Evolutionary conservation across 2,888 invertebrate species (phyloP), one percentile per base, ranked within the genome.

Genomic region (Apamea monoglypha): DNA sequence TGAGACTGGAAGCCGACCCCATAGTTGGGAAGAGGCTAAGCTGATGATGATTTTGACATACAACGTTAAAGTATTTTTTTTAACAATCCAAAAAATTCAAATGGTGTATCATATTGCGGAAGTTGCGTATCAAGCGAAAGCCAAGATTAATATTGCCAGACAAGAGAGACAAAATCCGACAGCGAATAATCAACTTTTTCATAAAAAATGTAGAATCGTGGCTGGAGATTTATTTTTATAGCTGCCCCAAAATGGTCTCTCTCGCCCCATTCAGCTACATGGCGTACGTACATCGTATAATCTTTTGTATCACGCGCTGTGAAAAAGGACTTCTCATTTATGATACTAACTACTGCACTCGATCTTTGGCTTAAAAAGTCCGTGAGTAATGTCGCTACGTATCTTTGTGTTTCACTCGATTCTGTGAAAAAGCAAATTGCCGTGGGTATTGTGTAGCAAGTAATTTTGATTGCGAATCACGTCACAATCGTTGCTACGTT

Each of bases 381-480:
- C 68, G 66, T 77, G 78, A 84, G 66, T 79, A 53, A 87, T 83
- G 74, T 29, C 50, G 75, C 69, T 78, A n/a, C n/a, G n/a, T n/a
- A 71, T 78, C 78, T 81, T 83, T 74, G 69, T 74, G 56, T 85
- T 78, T 73, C 53, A 72, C 70, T 85, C 74, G 47, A 83, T 86
- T 68, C 40, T 73, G 67, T 59, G 76, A 78, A 71, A 75, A 74
- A 76, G 76, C 59, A 77, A 78, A 78, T 64, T 61, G 73, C 70
- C 47, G 71, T 59, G 70, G 56, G 74, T 83, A 82, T 85, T 84
- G 85, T 84, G 76, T 74, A 83, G 75, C 75, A 84, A 86, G 88
- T 88, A 80, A 85, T 90, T 92, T 90, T 88, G 81, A 83, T 90
- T 90, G 83, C 91, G 83, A 81, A 90, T 91, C 93, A 93, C 93